Percentiles rank a stretch among this genome's conserved stretches.
These are phyloP conservation scores for Chymomyza amoena DNA, from an alignment of 2,888 invertebrate genomes.

Conservation along the genomic window DNA sequence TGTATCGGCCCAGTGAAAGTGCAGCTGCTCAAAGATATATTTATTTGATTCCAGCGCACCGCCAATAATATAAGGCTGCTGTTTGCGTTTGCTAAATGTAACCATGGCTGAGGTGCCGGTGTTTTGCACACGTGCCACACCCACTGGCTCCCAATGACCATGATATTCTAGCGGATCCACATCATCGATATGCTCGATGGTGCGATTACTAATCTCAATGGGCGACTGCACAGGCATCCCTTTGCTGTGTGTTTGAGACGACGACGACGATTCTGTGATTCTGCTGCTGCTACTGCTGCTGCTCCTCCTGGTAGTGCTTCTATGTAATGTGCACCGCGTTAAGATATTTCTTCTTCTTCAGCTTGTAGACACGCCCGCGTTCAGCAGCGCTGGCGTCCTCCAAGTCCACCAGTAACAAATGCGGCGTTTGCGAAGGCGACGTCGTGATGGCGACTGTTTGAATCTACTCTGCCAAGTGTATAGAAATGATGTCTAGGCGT, in stretches of 20 bases:
- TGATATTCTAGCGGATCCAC: slow-evolving; percentile 78
- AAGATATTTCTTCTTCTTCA: slow-evolving; percentile 75
- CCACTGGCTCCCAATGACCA: slow-evolving; percentile 79
- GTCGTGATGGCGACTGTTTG: slow-evolving; percentile 77
- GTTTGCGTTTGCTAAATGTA: slow-evolving; percentile 81
- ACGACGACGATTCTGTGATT: too few relatives aligned
- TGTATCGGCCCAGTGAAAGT: slow-evolving; percentile 89
- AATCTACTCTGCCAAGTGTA: slow-evolving; percentile 57
- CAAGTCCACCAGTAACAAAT: slow-evolving; percentile 65
- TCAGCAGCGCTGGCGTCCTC: slow-evolving; percentile 67
- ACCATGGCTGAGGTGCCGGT: slow-evolving; percentile 81
- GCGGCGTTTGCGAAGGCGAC: slow-evolving; percentile 73
- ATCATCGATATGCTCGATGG: slow-evolving; percentile 78
- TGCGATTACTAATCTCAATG: slow-evolving; percentile 78
- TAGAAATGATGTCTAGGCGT: slow-evolving; percentile 15
- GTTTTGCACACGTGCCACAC: slow-evolving; percentile 77
- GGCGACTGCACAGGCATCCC: slow-evolving; percentile 79
- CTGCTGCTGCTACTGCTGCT: not conserved
- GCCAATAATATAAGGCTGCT: slow-evolving; percentile 82
- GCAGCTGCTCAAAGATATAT: slow-evolving; percentile 87
- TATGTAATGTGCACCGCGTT: slow-evolving; percentile 70
- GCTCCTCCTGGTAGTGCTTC: slow-evolving; percentile 10
- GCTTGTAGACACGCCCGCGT: slow-evolving; percentile 76
- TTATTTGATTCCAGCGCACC: slow-evolving; percentile 83
- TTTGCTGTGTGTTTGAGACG: not conserved